A percentile compares a stretch with the other conserved stretches of the same genome.
Evolutionary conservation across 2,113 vertebrate species (phyloP).

Genomic region (Empidonax traillii): DNA sequence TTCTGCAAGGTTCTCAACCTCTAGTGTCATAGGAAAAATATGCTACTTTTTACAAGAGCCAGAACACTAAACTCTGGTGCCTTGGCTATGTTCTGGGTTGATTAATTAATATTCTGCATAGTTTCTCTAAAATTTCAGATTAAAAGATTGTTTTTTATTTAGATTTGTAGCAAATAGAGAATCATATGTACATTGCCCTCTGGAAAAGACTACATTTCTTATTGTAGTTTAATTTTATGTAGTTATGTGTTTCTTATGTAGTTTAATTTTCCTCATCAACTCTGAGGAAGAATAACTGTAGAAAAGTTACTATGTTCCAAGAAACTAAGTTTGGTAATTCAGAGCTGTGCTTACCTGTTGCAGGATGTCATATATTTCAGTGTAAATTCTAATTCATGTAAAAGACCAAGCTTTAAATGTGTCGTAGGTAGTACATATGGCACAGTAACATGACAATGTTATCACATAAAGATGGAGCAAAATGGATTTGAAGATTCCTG

Average conservation of each 20-base stretch:
- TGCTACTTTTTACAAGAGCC: not conserved
- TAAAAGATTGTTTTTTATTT: not conserved
- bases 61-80: not conserved
- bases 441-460: not conserved
- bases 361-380: not conserved
- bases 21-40: not conserved
- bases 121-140: not conserved
- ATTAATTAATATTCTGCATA: slow-evolving; percentile 1
- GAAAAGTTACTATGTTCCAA: not conserved
- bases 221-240: not conserved
- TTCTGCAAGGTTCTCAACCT: not conserved
- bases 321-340: not conserved
- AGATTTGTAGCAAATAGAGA: not conserved
- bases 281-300: not conserved
- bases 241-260: not conserved
- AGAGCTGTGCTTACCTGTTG: not conserved
- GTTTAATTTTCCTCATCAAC: not conserved
- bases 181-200: not conserved
- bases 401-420: not conserved
- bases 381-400: not conserved
- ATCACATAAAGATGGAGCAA: not conserved
- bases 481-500: not conserved
- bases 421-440: not conserved
- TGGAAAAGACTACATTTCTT: not conserved
- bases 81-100: not conserved